Conservation (phyloP, 2,797 vertebrate species). For the Etheostoma perlongum region DNA sequence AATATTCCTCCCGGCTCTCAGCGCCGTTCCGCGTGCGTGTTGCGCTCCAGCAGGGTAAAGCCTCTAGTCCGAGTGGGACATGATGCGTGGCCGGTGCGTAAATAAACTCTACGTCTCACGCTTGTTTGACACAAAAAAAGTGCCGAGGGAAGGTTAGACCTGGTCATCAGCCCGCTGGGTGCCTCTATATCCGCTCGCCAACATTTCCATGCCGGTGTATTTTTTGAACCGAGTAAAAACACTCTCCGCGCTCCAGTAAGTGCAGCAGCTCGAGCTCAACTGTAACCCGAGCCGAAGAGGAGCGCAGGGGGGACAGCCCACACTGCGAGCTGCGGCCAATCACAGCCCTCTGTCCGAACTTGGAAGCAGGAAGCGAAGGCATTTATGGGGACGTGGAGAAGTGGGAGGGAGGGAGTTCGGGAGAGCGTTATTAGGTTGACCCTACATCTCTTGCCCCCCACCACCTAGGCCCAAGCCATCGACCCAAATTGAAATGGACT, state of each 20-base stretch:
- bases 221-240: conserved; percentile 22
- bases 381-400: conserved; percentile 73
- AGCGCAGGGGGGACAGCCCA: conserved; percentile 68
- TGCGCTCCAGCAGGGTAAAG: conserved; percentile 58
- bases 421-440: conserved; percentile 68
- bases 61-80: conserved; percentile 64
- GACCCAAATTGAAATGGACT: conserved; percentile 78
- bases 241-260: conserved; percentile 58
- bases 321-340: conserved; percentile 75
- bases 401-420: neutral
- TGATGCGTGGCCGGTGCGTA: conserved; percentile 59
- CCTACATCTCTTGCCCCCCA: conserved; percentile 30
- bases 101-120: conserved; percentile 34
- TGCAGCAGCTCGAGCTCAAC: conserved; percentile 72
- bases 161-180: conserved; percentile 34
- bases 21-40: conserved; percentile 61
- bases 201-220: conserved; percentile 55
- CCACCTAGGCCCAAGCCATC: conserved; percentile 51
- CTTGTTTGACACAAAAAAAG: conserved; percentile 39
- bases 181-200: conserved; percentile 48
- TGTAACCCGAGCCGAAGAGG: conserved; percentile 79
- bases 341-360: conserved; percentile 74
- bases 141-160: conserved; percentile 38
- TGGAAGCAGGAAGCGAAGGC: conserved; percentile 76
- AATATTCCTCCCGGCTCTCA: conserved; percentile 71